Percentiles rank a stretch among this genome's conserved stretches.
Evolutionary conservation across 2,113 vertebrate genomes (phyloP).

Genomic region (Rhinichthys klamathensis): DNA sequence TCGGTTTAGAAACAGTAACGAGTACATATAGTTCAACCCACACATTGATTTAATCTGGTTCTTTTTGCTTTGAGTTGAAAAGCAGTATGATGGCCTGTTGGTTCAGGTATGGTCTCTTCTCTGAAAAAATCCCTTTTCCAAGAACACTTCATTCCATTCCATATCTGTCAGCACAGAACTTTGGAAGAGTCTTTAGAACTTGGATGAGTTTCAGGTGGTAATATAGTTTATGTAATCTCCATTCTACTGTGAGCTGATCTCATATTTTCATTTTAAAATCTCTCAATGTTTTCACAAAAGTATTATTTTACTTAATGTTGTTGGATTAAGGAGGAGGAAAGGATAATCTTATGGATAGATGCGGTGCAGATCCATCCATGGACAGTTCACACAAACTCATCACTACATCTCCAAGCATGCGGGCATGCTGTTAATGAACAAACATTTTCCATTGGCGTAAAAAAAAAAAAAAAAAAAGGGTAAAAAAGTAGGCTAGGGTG

Average conservation of each 20-base stretch:
- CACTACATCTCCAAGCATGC: background rate
- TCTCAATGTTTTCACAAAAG: background rate
- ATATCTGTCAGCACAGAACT: background rate
- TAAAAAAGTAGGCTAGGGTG: background rate
- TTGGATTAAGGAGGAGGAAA: background rate
- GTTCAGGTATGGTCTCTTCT: background rate
- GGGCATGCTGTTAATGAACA: background rate
- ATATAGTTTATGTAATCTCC: background rate
- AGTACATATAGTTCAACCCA: no score
- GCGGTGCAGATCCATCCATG: background rate
- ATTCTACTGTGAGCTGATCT: background rate
- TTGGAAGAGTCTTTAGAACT: slow-evolving; percentile 2
- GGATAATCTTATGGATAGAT: background rate
- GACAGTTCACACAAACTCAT: background rate
- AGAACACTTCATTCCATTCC: slow-evolving; percentile 4
- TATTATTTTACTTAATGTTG: background rate
- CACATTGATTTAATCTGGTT: background rate
- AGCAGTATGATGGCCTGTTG: background rate
- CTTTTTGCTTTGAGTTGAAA: background rate
- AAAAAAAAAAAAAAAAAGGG: background rate
- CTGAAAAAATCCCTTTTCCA: background rate
- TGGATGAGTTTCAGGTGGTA: background rate
- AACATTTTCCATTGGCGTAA: background rate
- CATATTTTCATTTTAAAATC: background rate
- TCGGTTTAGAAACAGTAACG: background rate